Conservation (phyloP, 1,140 invertebrate genomes). For the Dendrolimus punctatus region DNA sequence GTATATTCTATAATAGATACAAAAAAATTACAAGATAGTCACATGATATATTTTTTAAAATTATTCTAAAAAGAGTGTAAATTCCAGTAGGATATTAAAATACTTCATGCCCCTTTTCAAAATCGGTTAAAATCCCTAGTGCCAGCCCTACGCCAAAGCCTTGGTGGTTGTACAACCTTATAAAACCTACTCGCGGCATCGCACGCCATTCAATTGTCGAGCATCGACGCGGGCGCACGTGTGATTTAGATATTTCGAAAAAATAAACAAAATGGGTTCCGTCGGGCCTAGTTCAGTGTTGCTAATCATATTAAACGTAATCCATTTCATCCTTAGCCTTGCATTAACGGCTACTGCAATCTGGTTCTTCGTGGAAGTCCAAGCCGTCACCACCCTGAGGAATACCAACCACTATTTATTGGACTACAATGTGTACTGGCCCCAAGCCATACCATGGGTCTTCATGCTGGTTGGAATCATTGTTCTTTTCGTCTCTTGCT, state of each 20-base stretch:
- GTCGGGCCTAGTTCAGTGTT: conserved; percentile 15
- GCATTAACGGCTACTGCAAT: conserved; percentile 37
- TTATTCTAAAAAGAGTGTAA: no score
- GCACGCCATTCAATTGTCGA: conserved; percentile 47
- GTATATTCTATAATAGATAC: no score
- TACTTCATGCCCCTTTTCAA: no score
- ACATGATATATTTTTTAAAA: no score
- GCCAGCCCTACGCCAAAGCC: background rate
- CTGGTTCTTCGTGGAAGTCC: conserved; percentile 56
- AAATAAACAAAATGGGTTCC: conserved; percentile 4
- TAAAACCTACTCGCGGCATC: conserved; percentile 5
- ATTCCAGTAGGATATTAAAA: no score
- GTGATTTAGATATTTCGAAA: conserved; percentile 6
- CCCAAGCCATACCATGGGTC: conserved; percentile 54
- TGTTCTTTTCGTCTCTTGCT: conserved; percentile 36
- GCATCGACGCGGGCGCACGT: conserved; percentile 19
- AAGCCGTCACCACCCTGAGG: conserved; percentile 40
- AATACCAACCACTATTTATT: conserved; percentile 56
- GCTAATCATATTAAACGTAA: conserved; percentile 40
- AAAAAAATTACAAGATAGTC: no score
- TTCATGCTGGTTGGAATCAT: conserved; percentile 44
- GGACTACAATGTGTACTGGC: conserved; percentile 61
- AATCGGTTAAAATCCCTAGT: no score
- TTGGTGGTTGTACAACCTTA: conserved; percentile 3
- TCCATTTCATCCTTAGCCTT: conserved; percentile 40